Evolutionary conservation across 2,888 invertebrate genomes (phyloP).

Genomic region (Meghimatium bilineatum): DNA sequence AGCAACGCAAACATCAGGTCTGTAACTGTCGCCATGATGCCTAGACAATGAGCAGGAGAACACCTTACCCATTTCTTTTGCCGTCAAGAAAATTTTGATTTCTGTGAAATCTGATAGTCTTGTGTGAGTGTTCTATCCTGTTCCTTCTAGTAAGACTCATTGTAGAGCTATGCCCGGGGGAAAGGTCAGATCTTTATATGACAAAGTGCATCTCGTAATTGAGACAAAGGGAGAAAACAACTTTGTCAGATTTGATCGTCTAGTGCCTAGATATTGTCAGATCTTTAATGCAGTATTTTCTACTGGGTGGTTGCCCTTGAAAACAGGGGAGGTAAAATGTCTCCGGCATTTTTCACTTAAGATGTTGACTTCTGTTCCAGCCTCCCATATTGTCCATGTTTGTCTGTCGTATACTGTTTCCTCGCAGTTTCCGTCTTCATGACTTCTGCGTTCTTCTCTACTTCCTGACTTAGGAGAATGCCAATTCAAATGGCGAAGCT

Average conservation of each 20-base stretch:
- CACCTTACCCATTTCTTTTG: background rate
- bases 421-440: no score
- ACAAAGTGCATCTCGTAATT: background rate
- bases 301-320: background rate
- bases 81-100: background rate
- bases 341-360: background rate
- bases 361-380: background rate
- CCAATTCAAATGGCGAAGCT: no score
- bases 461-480: no score
- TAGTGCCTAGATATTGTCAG: background rate
- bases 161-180: background rate
- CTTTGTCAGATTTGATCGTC: slow-evolving; percentile 4
- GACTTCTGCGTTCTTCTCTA: no score
- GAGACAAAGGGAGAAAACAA: background rate
- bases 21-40: slow-evolving; percentile 8
- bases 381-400: background rate
- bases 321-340: background rate
- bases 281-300: background rate
- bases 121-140: background rate
- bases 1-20: background rate
- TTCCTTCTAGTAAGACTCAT: background rate
- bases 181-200: slow-evolving; percentile 16
- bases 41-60: background rate
- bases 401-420: background rate
- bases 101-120: slow-evolving; percentile 19